Evolutionary conservation across 2,797 vertebrate genomes (phyloP).

Genomic region (Chlorospingus flavigularis): DNA sequence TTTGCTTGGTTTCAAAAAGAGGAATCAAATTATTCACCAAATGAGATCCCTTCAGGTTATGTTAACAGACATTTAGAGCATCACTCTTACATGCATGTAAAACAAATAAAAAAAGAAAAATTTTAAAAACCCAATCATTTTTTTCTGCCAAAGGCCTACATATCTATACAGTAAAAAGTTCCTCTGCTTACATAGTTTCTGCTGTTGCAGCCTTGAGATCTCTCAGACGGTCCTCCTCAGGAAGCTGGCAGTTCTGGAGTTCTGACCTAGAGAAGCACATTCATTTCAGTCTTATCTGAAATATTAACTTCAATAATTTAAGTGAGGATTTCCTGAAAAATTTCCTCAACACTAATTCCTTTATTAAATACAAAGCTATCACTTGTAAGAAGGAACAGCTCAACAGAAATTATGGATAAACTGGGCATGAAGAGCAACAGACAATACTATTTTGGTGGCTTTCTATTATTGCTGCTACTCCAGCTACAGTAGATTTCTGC

Average conservation of each 20-base stretch:
- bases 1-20: background rate
- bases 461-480: background rate
- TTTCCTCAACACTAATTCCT: background rate
- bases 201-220: constrained; percentile 84
- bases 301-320: background rate
- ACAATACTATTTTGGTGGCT: background rate
- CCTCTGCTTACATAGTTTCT: constrained; percentile 81
- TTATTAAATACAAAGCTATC: background rate
- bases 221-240: constrained; percentile 77
- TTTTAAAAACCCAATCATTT: rapidly evolving
- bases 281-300: background rate
- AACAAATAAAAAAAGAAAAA: background rate
- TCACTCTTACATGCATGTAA: background rate
- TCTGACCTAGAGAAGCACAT: constrained; percentile 69
- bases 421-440: rapidly evolving
- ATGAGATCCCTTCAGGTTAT: background rate
- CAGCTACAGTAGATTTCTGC: background rate
- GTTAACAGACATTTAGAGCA: background rate
- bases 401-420: background rate
- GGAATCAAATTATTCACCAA: background rate
- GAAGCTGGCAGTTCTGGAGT: constrained; percentile 61
- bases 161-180: background rate
- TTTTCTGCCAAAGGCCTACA: background rate
- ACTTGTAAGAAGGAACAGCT: background rate
- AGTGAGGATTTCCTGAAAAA: background rate